phyloP scores from a whole-genome alignment of 2,888 invertebrate species.

The Apantesis nais region DNA sequence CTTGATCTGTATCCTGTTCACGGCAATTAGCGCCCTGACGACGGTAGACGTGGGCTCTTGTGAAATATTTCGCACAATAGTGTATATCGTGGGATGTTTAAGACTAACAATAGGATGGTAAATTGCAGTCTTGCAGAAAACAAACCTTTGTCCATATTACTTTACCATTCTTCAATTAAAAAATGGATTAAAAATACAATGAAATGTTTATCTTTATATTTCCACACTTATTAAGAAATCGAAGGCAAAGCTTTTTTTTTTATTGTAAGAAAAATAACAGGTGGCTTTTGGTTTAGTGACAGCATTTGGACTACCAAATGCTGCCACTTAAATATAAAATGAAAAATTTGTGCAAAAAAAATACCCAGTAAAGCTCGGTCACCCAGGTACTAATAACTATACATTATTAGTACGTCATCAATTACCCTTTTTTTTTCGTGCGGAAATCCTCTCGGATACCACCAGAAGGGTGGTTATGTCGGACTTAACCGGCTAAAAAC shows the following conservation, averaged over 20 bases:
- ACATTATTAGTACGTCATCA: neutral
- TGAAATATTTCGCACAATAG: conserved; percentile 43
- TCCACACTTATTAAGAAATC: neutral
- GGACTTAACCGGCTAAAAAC: no score
- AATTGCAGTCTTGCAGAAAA: conserved; percentile 1
- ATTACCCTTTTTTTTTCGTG: no score
- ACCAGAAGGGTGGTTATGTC: no score
- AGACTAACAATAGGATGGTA: conserved; percentile 8
- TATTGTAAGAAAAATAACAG: no score
- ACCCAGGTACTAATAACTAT: no score
- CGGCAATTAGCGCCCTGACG: conserved; percentile 55
- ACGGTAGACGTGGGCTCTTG: conserved; percentile 33
- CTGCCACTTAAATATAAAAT: no score
- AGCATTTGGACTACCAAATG: no score
- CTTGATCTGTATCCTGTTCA: conserved; percentile 43
- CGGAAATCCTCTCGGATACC: no score
- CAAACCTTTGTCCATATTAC: neutral
- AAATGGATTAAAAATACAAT: neutral
- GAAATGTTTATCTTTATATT: neutral
- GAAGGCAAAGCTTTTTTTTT: neutral
- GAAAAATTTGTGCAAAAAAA: no score
- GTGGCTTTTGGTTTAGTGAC: no score
- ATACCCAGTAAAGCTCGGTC: no score
- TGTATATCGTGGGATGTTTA: conserved; percentile 24
- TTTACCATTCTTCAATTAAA: neutral